Base-by-base conservation (phyloP, 1,140 invertebrate genomes). In the Parapsyche elsis region DNA sequence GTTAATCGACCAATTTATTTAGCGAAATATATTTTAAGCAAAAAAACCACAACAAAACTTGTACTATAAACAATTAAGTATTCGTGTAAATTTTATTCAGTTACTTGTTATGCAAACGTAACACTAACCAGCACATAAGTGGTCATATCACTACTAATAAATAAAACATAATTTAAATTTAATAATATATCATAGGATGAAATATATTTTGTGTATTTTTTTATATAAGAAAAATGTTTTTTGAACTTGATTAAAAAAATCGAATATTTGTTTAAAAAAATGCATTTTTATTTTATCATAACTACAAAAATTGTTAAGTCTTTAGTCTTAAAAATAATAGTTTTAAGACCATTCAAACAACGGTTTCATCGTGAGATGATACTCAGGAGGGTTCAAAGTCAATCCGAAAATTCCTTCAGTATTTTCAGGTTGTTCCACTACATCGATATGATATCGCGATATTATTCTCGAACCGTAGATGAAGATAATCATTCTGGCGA, bases 401-500 rank as follows among this genome's bases (percentile, higher is more conserved):
- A 95, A 91, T 16, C 94, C 94, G 81, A 92, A 92, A 16, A 91
- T 90, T 9, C 94, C 94, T 26, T 88, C 86, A 84, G 93, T 87
- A 82, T 90, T 87, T 0, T 90, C 83, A 0, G 82, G 84, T 0
- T 88, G 81, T 0, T 85, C 86, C 7, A 86, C 87, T 2, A 89
- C 75, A 9, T 84, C 82, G 26, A 88, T 78, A 14, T 86, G 85
- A 84, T 93, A 95, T 9, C 88, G 88, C 5, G 92, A 90, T 0
- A 97, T 81, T 12, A 96, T 89, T 19, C 90, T 88, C 0, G 91
- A 88, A 64, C 90, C 86, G 86, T 92, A 92, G 4, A 96, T 85
- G 81, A 93, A 92, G 70, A 95, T 83, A 71, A 95, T 87, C 92
- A 95, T 95, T 79, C 90, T 90, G 0, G 95, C 95, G 46, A 97